Evolutionary conservation across 2,888 invertebrate species (phyloP).

Genomic region (Caprella mutica): DNA sequence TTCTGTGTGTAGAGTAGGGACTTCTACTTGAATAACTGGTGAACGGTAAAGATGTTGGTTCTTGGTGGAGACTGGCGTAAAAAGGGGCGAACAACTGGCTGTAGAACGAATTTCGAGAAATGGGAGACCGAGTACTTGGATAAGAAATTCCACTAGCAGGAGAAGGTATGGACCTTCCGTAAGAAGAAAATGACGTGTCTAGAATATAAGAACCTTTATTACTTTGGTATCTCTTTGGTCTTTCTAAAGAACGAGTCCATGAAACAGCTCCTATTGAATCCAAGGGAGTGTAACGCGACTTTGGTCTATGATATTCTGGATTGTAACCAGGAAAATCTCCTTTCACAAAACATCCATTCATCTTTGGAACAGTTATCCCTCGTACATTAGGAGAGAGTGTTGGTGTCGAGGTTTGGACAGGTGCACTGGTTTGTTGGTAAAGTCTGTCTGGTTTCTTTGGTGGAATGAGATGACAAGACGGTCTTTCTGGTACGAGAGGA

Average conservation of each 20-base stretch:
- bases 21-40: neutral
- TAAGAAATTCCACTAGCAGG: no score
- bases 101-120: no score
- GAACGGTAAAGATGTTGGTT: conserved; percentile 5
- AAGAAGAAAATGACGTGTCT: no score
- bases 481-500: conserved; percentile 22
- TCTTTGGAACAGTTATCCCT: neutral
- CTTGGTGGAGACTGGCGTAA: no score
- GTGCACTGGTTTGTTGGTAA: conserved; percentile 10
- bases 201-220: no score
- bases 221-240: conserved; percentile 24
- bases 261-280: conserved; percentile 19
- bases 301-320: conserved; percentile 27
- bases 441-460: conserved; percentile 29
- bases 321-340: conserved; percentile 17
- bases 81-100: no score
- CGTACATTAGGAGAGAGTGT: conserved; percentile 17
- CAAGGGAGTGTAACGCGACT: conserved; percentile 28
- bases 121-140: no score
- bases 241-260: conserved; percentile 32
- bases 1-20: neutral
- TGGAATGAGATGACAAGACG: conserved; percentile 17
- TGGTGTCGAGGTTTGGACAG: conserved; percentile 28
- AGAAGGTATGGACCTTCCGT: no score
- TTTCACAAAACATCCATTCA: neutral